Conservation (phyloP, 2,797 vertebrate genomes). For the Phrynocephalus forsythii region DNA sequence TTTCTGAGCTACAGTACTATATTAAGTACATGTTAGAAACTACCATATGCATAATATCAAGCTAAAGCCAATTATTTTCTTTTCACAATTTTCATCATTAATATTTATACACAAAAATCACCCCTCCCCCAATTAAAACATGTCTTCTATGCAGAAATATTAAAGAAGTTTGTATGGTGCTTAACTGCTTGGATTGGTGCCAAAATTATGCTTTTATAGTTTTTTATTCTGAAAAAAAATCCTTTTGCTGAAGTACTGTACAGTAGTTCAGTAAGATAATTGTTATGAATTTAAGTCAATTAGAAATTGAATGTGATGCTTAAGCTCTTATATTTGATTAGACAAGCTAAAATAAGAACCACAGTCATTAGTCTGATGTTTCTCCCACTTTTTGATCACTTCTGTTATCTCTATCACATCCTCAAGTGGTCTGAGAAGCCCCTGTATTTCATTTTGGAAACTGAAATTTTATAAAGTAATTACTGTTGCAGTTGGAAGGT, state of each 20-base stretch:
- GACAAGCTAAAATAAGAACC: constrained; percentile 36
- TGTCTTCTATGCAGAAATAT: constrained; percentile 28
- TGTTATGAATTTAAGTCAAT: constrained; percentile 30
- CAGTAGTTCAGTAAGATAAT: constrained; percentile 35
- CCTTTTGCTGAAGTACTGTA: neutral
- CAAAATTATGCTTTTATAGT: constrained; percentile 18
- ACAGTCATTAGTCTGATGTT: constrained; percentile 31
- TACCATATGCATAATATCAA: neutral
- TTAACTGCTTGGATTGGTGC: neutral
- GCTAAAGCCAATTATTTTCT: constrained; percentile 45
- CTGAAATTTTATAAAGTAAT: too few species aligned
- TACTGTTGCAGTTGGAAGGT: too few species aligned
- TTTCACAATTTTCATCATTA: constrained; percentile 46
- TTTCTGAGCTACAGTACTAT: constrained; percentile 37
- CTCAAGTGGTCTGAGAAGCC: neutral
- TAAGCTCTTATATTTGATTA: constrained; percentile 38
- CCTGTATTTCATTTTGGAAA: too few species aligned
- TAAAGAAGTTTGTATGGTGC: neutral
- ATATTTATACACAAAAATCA: constrained; percentile 49
- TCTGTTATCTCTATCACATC: neutral
- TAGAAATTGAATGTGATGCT: constrained; percentile 24
- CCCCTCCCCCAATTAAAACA: neutral
- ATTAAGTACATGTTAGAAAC: constrained; percentile 23
- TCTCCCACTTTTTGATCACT: neutral
- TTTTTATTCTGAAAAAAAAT: constrained; percentile 25